phyloP scores from a whole-genome alignment of 2,113 vertebrate genomes.

The Sylvilagus bachmani region DNA sequence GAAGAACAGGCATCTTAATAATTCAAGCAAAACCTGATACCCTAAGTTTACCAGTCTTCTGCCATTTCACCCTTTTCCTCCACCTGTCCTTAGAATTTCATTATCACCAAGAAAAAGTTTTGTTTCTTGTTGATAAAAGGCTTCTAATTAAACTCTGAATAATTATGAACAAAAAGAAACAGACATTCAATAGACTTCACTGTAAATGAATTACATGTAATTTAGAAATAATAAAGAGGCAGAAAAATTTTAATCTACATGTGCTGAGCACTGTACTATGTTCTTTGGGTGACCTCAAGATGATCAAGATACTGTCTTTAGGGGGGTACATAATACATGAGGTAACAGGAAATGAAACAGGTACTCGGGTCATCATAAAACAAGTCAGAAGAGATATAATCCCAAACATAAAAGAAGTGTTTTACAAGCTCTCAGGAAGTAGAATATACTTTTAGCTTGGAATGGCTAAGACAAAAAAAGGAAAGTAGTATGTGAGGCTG shows the following conservation, averaged over 20 bases:
- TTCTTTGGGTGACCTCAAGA: constrained; percentile 15
- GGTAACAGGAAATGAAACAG: background rate
- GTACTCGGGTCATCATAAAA: constrained; percentile 1
- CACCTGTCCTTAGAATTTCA: background rate
- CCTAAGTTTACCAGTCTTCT: background rate
- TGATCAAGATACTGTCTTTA: constrained; percentile 16
- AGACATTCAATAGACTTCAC: background rate
- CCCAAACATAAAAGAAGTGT: constrained; percentile 18
- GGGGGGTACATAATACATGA: background rate
- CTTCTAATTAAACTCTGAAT: constrained; percentile 24
- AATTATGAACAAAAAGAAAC: constrained; percentile 32
- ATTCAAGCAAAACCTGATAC: background rate
- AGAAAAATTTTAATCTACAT: background rate
- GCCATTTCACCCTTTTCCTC: background rate
- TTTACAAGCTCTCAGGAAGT: constrained; percentile 48
- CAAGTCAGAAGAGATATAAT: constrained; percentile 44
- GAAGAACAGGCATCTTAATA: background rate
- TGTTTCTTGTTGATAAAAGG: constrained; percentile 26
- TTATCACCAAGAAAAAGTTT: constrained; percentile 42
- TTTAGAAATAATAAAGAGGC: constrained; percentile 22
- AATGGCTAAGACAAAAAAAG: constrained; percentile 36
- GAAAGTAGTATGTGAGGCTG: background rate
- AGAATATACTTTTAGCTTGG: constrained; percentile 33
- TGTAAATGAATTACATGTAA: background rate
- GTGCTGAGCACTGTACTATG: background rate